phyloP scores from a whole-genome alignment of 2,113 vertebrate species.

The Parus major region DNA sequence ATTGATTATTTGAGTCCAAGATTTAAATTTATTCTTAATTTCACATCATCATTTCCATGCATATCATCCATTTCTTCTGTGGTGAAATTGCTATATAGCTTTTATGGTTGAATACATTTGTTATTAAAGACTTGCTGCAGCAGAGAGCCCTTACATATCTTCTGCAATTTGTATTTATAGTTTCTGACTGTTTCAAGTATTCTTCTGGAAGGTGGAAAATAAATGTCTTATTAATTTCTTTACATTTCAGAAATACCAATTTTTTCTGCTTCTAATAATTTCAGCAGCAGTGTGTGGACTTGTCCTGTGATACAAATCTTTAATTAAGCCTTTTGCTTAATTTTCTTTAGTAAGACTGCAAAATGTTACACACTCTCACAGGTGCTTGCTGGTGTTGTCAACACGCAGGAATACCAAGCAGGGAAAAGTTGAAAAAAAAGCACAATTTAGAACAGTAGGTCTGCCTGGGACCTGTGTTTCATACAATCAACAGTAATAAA shows the following conservation, averaged over 20 bases:
- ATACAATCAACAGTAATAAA: neutral
- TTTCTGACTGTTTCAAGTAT: neutral
- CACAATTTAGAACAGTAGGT: neutral
- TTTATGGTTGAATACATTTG: neutral
- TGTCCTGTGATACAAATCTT: neutral
- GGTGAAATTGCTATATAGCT: neutral
- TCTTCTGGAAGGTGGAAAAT: neutral
- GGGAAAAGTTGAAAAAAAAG: neutral
- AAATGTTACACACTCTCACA: neutral
- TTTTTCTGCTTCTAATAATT: neutral
- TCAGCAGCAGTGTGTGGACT: neutral
- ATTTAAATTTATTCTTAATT: neutral
- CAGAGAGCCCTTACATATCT: neutral
- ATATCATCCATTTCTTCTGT: neutral
- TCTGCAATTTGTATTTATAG: neutral
- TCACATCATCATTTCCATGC: neutral
- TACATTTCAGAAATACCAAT: neutral
- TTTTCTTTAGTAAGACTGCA: neutral
- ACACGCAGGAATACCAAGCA: neutral
- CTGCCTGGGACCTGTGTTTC: neutral
- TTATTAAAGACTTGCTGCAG: neutral
- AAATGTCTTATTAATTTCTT: neutral
- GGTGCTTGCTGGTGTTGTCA: neutral
- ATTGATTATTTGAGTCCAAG: neutral
- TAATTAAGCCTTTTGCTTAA: constrained; percentile 7